Percentiles rank a stretch among this genome's conserved stretches.
These are phyloP conservation scores for Electrona antarctica DNA, from an alignment of 2,113 vertebrate genomes.

Conservation along the genomic window DNA sequence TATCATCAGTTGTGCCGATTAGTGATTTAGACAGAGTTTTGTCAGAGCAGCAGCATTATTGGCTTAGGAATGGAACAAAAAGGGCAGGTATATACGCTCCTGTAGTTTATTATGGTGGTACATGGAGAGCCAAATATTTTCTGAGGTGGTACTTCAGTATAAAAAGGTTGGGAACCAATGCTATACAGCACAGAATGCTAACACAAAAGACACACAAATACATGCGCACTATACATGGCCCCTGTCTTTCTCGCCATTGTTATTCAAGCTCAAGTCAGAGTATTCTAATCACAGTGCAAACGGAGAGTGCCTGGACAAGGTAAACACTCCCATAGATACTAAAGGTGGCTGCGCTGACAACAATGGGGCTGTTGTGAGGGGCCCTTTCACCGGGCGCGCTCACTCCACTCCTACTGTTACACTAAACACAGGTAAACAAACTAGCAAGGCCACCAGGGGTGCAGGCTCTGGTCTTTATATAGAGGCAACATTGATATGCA, in stretches of 20 bases:
- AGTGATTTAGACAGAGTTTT: not conserved
- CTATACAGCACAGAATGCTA: no score
- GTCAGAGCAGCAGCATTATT: not conserved
- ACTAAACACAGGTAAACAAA: constrained; percentile 64
- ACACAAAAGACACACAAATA: not conserved
- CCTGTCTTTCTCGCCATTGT: constrained; percentile 46
- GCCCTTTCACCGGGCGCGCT: constrained; percentile 34
- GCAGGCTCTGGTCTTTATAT: constrained; percentile 42
- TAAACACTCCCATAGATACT: constrained; percentile 64
- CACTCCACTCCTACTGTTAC: constrained; percentile 60
- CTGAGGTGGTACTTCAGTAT: no score
- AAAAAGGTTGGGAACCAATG: no score
- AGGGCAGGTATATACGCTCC: no score
- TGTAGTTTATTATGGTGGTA: no score
- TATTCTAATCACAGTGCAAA: constrained; percentile 62
- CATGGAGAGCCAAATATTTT: no score
- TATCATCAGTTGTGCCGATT: not conserved
- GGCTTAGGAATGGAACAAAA: no score
- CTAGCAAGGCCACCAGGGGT: constrained; percentile 47
- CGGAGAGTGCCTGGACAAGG: constrained; percentile 50
- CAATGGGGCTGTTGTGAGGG: constrained; percentile 63
- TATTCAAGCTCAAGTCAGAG: constrained; percentile 41
- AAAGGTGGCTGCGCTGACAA: constrained; percentile 44
- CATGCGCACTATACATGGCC: not conserved
- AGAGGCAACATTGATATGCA: constrained; percentile 67